Conservation (phyloP, 2,113 vertebrate genomes). For the Tragulus kanchil region DNA sequence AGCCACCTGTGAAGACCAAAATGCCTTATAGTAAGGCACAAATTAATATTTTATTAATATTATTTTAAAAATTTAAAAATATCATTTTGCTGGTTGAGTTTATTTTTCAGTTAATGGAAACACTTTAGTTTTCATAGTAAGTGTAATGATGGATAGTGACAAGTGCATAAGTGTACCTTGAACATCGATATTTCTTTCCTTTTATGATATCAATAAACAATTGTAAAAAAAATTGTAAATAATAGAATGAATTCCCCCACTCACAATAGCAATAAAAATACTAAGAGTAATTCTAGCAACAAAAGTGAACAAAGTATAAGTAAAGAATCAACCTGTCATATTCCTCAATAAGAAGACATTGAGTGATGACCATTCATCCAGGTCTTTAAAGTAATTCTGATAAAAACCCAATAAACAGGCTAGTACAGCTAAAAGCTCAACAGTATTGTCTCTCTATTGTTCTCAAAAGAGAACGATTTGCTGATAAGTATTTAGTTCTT, state of each 20-base stretch:
- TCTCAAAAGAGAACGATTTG: background rate
- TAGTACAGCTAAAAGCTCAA: background rate
- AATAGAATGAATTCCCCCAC: background rate
- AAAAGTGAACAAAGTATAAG: background rate
- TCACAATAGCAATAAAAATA: slow-evolving; percentile 4
- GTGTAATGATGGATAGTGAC: background rate
- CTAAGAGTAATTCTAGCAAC: background rate
- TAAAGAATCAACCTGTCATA: background rate
- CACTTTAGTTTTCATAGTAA: background rate
- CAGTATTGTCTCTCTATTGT: background rate
- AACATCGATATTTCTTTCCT: background rate
- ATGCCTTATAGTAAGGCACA: background rate
- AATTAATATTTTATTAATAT: slow-evolving; percentile 7
- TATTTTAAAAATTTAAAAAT: background rate
- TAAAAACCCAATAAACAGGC: background rate
- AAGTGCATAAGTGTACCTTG: background rate
- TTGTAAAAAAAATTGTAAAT: background rate
- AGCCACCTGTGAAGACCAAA: too few relatives aligned
- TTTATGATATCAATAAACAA: slow-evolving; percentile 8
- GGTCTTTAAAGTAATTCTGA: background rate
- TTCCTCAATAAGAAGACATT: background rate
- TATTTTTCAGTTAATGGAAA: slow-evolving; percentile 28
- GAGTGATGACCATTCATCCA: background rate
- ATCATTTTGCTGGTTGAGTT: background rate
- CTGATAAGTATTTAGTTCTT: background rate